Percentiles rank a stretch among this genome's conserved stretches.
These are phyloP conservation scores for Uromys caudimaculatus DNA, from an alignment of 2,797 vertebrate species.

Conservation along the genomic window DNA sequence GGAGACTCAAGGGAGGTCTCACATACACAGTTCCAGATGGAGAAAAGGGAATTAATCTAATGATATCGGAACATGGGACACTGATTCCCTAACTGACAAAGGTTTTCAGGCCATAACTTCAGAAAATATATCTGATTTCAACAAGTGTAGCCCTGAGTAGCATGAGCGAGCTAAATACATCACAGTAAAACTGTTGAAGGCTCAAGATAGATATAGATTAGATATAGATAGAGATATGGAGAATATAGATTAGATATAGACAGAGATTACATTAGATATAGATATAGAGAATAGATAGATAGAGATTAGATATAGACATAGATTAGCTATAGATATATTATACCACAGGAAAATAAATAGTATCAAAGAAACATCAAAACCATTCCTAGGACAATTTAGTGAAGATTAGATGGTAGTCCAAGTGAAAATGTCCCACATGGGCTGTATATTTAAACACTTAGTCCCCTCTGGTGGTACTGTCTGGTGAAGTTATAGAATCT, in stretches of 20 bases:
- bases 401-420: background rate
- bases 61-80: background rate
- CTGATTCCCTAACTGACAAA: background rate
- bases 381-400: background rate
- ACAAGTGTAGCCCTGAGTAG: background rate
- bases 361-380: background rate
- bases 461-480: background rate
- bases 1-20: background rate
- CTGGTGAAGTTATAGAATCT: background rate
- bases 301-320: no score
- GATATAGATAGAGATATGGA: no score
- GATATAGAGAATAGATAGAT: no score
- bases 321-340: no score
- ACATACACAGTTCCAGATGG: background rate
- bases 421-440: background rate
- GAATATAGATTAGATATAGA: no score
- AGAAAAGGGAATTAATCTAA: background rate
- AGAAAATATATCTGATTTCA: background rate
- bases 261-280: no score
- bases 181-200: background rate
- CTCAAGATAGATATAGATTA: no score
- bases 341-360: background rate
- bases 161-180: background rate
- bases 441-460: background rate
- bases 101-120: background rate